A percentile compares a stretch with the other conserved stretches of the same genome.
phyloP scores from a whole-genome alignment of 2,888 invertebrate species.

The Trimorus sp. region DNA sequence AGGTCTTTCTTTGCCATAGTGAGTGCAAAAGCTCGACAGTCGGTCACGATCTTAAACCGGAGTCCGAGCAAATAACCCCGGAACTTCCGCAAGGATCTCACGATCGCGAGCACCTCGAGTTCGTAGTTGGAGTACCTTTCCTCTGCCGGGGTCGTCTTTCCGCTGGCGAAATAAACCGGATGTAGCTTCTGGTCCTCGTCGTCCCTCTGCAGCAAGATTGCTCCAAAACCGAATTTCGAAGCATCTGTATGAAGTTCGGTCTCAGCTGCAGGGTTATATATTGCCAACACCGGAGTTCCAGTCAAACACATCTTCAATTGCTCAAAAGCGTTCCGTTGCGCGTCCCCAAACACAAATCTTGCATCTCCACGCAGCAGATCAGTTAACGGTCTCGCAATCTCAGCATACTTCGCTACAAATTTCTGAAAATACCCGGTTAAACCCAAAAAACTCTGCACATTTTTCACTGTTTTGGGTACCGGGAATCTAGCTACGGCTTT shows the following conservation, averaged over 20 bases:
- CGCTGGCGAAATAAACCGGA: conserved; percentile 9
- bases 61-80: not conserved
- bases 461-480: too few species aligned
- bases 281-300: not conserved
- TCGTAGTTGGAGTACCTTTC: not conserved
- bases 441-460: too few species aligned
- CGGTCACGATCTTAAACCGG: not conserved
- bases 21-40: not conserved
- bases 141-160: not conserved
- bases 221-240: conserved; percentile 2
- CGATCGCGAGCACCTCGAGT: conserved; percentile 2
- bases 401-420: too few species aligned
- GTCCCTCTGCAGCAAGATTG: conserved; percentile 6
- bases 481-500: too few species aligned
- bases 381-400: not conserved
- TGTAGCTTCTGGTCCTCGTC: not conserved
- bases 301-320: conserved; percentile 6
- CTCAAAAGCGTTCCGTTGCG: conserved; percentile 5
- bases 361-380: too few species aligned
- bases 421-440: too few species aligned
- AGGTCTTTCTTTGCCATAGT: not conserved
- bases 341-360: not conserved
- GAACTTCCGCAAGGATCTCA: conserved; percentile 3
- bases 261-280: conserved; percentile 4
- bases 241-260: conserved; percentile 13